These are phyloP conservation scores for Steinernema feltiae DNA, from an alignment of 1,140 invertebrate genomes.

Conservation along the genomic window DNA sequence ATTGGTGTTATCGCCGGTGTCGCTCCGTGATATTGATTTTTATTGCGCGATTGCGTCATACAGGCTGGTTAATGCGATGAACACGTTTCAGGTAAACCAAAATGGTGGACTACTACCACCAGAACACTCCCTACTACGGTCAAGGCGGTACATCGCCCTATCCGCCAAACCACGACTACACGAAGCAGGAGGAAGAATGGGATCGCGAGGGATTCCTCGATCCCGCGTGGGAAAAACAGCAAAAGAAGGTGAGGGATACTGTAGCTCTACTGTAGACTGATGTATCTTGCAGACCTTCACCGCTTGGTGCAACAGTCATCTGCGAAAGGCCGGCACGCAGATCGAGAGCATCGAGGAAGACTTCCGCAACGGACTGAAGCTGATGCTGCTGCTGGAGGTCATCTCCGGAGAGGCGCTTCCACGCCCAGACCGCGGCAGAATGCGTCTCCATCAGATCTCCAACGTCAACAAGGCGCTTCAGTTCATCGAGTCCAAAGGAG, in stretches of 20 bases:
- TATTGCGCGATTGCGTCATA: too few relatives aligned
- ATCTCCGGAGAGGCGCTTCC: slow-evolving; percentile 91
- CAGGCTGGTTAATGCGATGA: too few relatives aligned
- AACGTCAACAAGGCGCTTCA: slow-evolving; percentile 99
- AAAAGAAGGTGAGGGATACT: slow-evolving; percentile 99
- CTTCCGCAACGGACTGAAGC: slow-evolving; percentile 91
- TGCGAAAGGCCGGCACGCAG: slow-evolving; percentile 86
- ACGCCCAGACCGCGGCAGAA: slow-evolving; percentile 95
- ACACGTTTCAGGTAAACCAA: neutral
- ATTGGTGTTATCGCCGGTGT: too few relatives aligned
- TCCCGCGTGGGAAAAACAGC: slow-evolving; percentile 99
- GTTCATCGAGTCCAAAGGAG: slow-evolving; percentile 96
- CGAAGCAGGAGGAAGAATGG: slow-evolving; percentile 99
- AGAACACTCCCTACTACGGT: slow-evolving; percentile 27
- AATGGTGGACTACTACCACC: slow-evolving; percentile 38
- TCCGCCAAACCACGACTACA: slow-evolving; percentile 69
- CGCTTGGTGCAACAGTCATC: slow-evolving; percentile 69
- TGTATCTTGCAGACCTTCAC: slow-evolving; percentile 99
- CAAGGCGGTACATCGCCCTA: slow-evolving; percentile 7
- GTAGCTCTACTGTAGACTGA: too few relatives aligned
- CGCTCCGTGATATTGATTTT: too few relatives aligned
- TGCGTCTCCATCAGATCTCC: slow-evolving; percentile 99
- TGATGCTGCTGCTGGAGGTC: slow-evolving; percentile 95
- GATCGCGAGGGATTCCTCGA: slow-evolving; percentile 94
- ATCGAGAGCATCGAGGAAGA: slow-evolving; percentile 99